These are phyloP conservation scores for Australoheros scitulus DNA, from an alignment of 2,113 vertebrate species.

Conservation along the genomic window DNA sequence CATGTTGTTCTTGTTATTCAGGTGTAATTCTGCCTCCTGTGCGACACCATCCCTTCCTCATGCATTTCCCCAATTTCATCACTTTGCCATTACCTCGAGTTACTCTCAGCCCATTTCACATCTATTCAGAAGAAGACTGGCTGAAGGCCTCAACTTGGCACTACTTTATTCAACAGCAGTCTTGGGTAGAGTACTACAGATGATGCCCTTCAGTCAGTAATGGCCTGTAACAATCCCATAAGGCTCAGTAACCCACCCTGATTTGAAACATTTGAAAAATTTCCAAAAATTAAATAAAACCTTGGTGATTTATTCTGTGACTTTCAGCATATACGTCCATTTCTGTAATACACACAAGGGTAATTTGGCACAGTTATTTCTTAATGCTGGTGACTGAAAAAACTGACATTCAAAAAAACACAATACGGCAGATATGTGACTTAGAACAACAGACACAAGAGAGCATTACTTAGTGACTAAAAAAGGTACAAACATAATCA, in stretches of 20 bases:
- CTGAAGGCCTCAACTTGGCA: neutral
- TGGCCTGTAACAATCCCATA: neutral
- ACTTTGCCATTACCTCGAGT: conserved; percentile 62
- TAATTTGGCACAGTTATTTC: neutral
- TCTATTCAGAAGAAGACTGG: conserved; percentile 35
- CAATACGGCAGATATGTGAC: neutral
- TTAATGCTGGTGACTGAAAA: conserved; percentile 12
- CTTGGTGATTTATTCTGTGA: conserved; percentile 35
- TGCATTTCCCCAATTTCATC: conserved; percentile 58
- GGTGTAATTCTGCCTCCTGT: conserved; percentile 60
- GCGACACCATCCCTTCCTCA: conserved; percentile 42
- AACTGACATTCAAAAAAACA: conserved; percentile 9
- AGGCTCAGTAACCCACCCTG: neutral
- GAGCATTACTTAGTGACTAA: neutral
- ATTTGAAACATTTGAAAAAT: neutral
- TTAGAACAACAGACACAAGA: neutral
- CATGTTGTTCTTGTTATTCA: conserved; percentile 9
- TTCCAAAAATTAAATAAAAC: neutral
- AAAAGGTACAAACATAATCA: neutral
- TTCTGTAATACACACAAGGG: neutral
- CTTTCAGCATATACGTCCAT: conserved; percentile 2
- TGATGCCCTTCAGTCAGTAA: conserved; percentile 12
- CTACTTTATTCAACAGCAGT: conserved; percentile 68
- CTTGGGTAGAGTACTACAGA: conserved; percentile 67
- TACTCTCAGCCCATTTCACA: conserved; percentile 55